Evolutionary conservation across 2,797 vertebrate genomes (phyloP).

Genomic region (Vespertilio murinus): DNA sequence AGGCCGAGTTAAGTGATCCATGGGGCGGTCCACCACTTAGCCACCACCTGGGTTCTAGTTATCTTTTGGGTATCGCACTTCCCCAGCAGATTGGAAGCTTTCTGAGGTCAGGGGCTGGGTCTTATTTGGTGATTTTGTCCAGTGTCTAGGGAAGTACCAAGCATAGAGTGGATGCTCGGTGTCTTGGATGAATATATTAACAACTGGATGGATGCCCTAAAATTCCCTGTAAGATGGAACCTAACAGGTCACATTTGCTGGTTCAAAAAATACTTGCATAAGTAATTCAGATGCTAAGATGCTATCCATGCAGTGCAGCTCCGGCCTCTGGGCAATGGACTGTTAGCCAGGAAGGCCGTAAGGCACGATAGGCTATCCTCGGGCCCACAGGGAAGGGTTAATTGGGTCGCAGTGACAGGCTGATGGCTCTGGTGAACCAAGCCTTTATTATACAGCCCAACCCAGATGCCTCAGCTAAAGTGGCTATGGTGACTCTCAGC

Average conservation of each 20-base stretch:
- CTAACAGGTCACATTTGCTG: neutral
- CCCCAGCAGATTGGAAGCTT: neutral
- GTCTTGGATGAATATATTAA: neutral
- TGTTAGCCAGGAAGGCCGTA: neutral
- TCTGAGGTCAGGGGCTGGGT: neutral
- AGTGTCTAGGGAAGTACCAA: no score
- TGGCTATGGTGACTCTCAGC: neutral
- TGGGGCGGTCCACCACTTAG: neutral
- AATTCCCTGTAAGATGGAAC: neutral
- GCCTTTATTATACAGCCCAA: conserved; percentile 57
- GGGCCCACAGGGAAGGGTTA: conserved; percentile 4
- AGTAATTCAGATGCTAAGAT: neutral
- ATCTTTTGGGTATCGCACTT: neutral
- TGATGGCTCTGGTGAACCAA: neutral
- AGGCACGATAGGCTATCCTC: neutral
- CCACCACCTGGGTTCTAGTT: neutral
- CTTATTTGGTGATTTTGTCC: neutral
- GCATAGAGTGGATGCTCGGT: neutral
- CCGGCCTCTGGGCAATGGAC: neutral
- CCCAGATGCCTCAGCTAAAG: neutral
- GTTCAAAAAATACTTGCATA: neutral
- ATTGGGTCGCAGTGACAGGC: neutral
- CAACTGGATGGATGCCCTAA: neutral
- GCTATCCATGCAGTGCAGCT: neutral
- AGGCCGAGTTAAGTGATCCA: neutral